Evolutionary conservation across 1,140 invertebrate species (phyloP).

Genomic region (Eriocheir sinensis): DNA sequence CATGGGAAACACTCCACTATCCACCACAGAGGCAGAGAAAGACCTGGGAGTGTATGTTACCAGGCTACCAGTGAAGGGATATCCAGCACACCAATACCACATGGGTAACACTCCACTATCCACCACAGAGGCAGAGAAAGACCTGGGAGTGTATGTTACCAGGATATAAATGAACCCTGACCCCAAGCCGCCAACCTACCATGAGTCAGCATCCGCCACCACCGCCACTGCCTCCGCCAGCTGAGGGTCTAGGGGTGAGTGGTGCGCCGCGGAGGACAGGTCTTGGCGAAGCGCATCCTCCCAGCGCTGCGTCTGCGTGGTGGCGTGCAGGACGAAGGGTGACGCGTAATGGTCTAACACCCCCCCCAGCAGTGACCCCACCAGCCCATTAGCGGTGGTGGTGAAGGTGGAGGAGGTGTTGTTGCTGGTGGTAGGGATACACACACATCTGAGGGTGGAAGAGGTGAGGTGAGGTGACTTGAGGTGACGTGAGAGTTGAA

Average conservation of each 20-base stretch:
- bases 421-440: not conserved
- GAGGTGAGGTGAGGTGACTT: too few species aligned
- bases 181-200: conserved; percentile 84
- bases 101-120: not conserved
- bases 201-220: conserved; percentile 91
- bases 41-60: too few species aligned
- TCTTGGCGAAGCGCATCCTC: conserved; percentile 82
- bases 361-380: conserved; percentile 85
- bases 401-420: not conserved
- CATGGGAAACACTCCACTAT: too few species aligned
- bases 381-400: not conserved
- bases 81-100: not conserved
- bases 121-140: too few species aligned
- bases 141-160: too few species aligned
- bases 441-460: too few species aligned
- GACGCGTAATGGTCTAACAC: conserved; percentile 88
- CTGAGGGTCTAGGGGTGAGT: conserved; percentile 85
- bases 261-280: conserved; percentile 84
- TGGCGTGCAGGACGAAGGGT: conserved; percentile 87
- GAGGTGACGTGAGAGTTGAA: too few species aligned
- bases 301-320: conserved; percentile 64
- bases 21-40: too few species aligned
- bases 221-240: conserved; percentile 91
- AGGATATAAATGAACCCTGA: not conserved
- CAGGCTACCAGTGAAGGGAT: too few species aligned